Evolutionary conservation across 2,113 vertebrate species (phyloP), one percentile per base, ranked within the genome.

Genomic region (Platichthys flesus): DNA sequence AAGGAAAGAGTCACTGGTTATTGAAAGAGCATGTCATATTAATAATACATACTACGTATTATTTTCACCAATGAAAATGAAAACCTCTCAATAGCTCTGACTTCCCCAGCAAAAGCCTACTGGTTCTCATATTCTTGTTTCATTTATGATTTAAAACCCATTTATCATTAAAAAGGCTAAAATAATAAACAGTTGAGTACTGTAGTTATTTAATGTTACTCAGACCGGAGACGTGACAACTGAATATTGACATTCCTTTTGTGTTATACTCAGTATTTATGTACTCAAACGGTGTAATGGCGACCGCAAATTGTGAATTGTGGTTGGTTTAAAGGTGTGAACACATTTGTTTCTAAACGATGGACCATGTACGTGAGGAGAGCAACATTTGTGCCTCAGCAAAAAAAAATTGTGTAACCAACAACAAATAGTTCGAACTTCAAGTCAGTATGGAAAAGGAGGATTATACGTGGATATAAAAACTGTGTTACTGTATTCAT

Each of bases 11-110:
- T 57, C 67, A 18, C 42, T 28, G 21, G 23, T 80, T 76, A 26
- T 9, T 51, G 18, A 64, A 78, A 70, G 21, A 73, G 56, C 68
- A 73, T 73, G 60, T 21, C 0, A 67, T 73, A 69, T 45, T 8
- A 1, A 0, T 69, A 24, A 49, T 62, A 64, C 16, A 58, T 12
- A 23, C 14, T 16, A 24, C 60, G 28, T 66, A 51, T 51, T 70
- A 18, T 60, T 9, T 28, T 70, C 0, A 0, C 10, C 26, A 9
- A 9, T 52, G 56, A 18, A 59, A 59, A 67, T 1, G 3, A 71
- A 55, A 71, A 26, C 2, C 13, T 61, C 1, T 14, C 14, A 2
- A 66, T 12, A 35, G 60, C 23, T 35, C 12, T 2, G 2, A 14
- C 42, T 2, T 28, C 16, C 26, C 57, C 4, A n/a, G 31, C 21